Evolutionary conservation across 2,888 invertebrate species (phyloP), one percentile per base, ranked within the genome.

Genomic region (Rhingia rostrata): DNA sequence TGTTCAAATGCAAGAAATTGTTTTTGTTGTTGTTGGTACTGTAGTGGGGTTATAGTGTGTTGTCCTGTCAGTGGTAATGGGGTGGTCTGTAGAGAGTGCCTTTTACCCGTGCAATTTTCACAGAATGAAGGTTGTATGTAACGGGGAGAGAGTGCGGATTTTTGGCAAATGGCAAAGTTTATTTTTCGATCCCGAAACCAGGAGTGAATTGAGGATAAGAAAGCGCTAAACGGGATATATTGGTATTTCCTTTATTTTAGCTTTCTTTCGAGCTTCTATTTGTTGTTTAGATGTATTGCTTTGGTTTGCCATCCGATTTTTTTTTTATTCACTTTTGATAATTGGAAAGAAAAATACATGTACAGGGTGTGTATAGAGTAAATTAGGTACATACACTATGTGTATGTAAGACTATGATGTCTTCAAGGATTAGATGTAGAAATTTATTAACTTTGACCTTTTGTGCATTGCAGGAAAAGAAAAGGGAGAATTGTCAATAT

Each of bases 161-260:
- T 66, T 75, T 72, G 73, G 69, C 83, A 79, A 83, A 73, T 63
- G 73, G 73, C 63, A 83, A 73, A 67, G 64, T 83, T 69, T 69
- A 74, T 69, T 79, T 72, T 22, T 63, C 53, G 69, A 79, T 69
- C 58, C 69, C n/a, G 41, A 63, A 70, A 51, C 64, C 39, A 63
- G 78, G 78, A 73, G 73, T 83, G 83, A 78, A 83, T 69, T 63
- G 67, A 49, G 67, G 83, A 83, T 83, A 83, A 83, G 79, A 78
- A 83, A 73, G 73, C 58, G 58, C 69, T 79, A 63, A 79, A 79
- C 56, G 69, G 63, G 78, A 83, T 83, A 22, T 22, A 83, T 79
- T 74, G 78, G 78, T 83, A 78, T 73, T 83, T 79, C 45, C 78
- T 69, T 73, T 67, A 73, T 72, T 82, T 54, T 49, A 2, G 56